These are phyloP conservation scores for Tenebrio molitor DNA, from an alignment of 1,140 invertebrate species.

Conservation along the genomic window DNA sequence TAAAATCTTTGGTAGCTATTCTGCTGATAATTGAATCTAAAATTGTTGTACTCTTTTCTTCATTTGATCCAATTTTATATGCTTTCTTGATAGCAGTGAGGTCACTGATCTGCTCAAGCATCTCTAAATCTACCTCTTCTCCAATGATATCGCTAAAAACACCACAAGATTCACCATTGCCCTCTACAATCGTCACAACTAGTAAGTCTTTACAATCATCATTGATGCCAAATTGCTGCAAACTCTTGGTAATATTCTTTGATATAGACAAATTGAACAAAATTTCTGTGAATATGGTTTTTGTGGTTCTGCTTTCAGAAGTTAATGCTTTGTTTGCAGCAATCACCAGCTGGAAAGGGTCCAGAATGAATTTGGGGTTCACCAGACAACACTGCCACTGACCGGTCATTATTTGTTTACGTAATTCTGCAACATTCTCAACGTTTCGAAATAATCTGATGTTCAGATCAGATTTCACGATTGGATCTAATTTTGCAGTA, in stretches of 20 bases:
- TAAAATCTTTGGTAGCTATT: constrained; percentile 61
- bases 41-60: constrained; percentile 51
- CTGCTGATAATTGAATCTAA: constrained; percentile 62
- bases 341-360: constrained; percentile 76
- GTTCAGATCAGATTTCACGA: constrained; percentile 67
- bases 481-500: constrained; percentile 66
- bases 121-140: constrained; percentile 52
- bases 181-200: constrained; percentile 69
- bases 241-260: constrained; percentile 77
- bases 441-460: constrained; percentile 74
- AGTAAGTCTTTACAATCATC: constrained; percentile 71
- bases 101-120: constrained; percentile 53
- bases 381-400: constrained; percentile 73
- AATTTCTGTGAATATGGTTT: constrained; percentile 76
- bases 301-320: constrained; percentile 73
- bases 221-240: constrained; percentile 75
- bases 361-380: constrained; percentile 74
- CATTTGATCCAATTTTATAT: constrained; percentile 52
- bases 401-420: constrained; percentile 69
- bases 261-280: constrained; percentile 78
- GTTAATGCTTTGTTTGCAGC: constrained; percentile 78
- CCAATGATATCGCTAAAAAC: constrained; percentile 60
- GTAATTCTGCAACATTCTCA: constrained; percentile 71
- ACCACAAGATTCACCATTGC: constrained; percentile 67
- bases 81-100: constrained; percentile 41